Conservation (phyloP, 2,113 vertebrate species). For the Peucedramus taeniatus region DNA sequence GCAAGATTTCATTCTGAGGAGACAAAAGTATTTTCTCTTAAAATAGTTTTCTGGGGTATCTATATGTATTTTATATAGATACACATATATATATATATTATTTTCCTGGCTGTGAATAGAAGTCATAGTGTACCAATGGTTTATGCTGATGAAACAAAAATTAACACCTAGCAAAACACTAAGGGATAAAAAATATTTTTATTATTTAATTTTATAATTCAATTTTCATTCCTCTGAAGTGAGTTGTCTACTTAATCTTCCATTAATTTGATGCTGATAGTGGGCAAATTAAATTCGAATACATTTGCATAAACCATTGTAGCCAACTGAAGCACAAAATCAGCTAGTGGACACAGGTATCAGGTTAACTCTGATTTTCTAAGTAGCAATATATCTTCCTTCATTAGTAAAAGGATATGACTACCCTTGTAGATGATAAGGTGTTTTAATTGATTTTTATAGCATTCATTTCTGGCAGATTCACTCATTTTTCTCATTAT, state of each 20-base stretch:
- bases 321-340: neutral
- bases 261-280: neutral
- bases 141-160: neutral
- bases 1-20: neutral
- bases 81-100: too few species aligned
- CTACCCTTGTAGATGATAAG: neutral
- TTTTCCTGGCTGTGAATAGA: neutral
- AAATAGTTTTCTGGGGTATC: neutral
- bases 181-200: neutral
- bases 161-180: neutral
- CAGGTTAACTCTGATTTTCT: neutral
- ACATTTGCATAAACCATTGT: neutral
- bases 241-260: neutral
- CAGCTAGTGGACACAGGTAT: neutral
- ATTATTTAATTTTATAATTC: neutral
- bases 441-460: neutral
- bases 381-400: neutral
- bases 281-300: neutral
- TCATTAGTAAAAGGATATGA: neutral
- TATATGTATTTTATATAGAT: neutral
- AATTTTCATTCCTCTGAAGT: neutral
- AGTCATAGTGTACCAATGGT: neutral
- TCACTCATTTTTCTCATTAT: constrained; percentile 12
- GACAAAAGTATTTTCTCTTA: neutral
- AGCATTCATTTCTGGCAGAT: constrained; percentile 1